phyloP scores from a whole-genome alignment of 1,140 invertebrate species.

The Ridgeia piscesae region DNA sequence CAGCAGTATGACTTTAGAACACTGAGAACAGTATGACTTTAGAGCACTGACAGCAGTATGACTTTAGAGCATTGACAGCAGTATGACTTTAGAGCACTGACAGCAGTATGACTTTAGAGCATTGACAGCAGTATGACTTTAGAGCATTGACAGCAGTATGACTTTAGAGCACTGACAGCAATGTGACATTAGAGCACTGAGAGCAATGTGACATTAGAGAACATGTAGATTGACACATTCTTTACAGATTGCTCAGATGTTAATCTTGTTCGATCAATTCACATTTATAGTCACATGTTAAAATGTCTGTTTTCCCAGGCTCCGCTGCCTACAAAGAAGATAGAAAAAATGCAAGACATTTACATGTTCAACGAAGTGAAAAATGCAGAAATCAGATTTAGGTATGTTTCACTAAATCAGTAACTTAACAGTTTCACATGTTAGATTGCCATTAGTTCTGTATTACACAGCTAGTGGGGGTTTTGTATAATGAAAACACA shows the following conservation, averaged over 20 bases:
- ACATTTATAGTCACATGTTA: not conserved
- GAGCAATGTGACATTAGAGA: not conserved
- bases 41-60: too few species aligned
- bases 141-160: too few species aligned
- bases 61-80: too few species aligned
- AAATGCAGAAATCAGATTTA: slow-evolving; percentile 77
- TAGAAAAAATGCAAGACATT: slow-evolving; percentile 66
- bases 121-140: too few species aligned
- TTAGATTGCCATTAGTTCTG: not conserved
- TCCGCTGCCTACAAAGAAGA: slow-evolving; percentile 62
- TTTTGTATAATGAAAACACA: too few species aligned
- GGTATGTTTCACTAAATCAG: slow-evolving; percentile 42
- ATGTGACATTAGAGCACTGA: too few species aligned
- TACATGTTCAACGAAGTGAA: slow-evolving; percentile 71
- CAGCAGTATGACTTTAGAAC: too few species aligned
- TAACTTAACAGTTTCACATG: slow-evolving; percentile 2
- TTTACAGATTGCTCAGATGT: not conserved
- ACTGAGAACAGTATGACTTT: too few species aligned
- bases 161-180: too few species aligned
- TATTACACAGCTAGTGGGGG: too few species aligned
- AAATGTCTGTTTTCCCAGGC: slow-evolving; percentile 41
- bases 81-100: too few species aligned
- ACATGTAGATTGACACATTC: not conserved
- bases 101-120: too few species aligned
- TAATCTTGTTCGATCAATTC: not conserved